Base-by-base conservation (phyloP, 2,113 vertebrate genomes). In the Cyphomyrus plagiostoma region DNA sequence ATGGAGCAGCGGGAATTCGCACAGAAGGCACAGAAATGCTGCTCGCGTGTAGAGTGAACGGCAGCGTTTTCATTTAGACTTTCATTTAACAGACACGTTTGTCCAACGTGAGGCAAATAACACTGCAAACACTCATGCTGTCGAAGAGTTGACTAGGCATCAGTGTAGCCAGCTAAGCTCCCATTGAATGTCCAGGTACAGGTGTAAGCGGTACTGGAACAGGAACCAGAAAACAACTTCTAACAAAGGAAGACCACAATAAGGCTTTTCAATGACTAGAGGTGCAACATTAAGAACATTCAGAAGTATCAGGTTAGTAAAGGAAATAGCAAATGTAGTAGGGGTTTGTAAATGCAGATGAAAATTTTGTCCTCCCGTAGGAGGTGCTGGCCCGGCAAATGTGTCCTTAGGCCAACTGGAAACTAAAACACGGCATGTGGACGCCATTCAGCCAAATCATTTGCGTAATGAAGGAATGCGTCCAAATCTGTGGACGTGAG, bases 381-480 rank as follows among this genome's bases (percentile, higher is more conserved):
- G 39, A 56, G 15, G 53, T 48, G 15, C 77, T 35, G 89, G 89
- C 82, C 52, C 17, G 21, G 17, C 4, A n/a, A 66, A 46, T 15
- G 26, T 9, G 17, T 85, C 35, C 42, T 13, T 5, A 3, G 46
- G 89, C 89, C 83, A 86, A 35, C 30, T 86, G 83, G 82, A 74
- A 70, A 13, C 30, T 52, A 30, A 50, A 39, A 52, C 26, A 19
- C 0, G 4, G 26, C 83, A 89, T 70, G 17, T 53, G 89, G 82
- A 89, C 17, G 13, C 11, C 15, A 84, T 56, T 66, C 56, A 86
- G 15, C 80, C 26, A 8, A 62, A 89, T 89, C 83, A 85, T 85
- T 50, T 49, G 39, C 45, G 8, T 39, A 70, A 58, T 89, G 45
- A 19, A 86, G 89, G 52, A 86, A 35, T 49, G 53, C 23, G 30